Base-by-base conservation (phyloP, 2,888 invertebrate genomes). In the Drosophila mercatorum region DNA sequence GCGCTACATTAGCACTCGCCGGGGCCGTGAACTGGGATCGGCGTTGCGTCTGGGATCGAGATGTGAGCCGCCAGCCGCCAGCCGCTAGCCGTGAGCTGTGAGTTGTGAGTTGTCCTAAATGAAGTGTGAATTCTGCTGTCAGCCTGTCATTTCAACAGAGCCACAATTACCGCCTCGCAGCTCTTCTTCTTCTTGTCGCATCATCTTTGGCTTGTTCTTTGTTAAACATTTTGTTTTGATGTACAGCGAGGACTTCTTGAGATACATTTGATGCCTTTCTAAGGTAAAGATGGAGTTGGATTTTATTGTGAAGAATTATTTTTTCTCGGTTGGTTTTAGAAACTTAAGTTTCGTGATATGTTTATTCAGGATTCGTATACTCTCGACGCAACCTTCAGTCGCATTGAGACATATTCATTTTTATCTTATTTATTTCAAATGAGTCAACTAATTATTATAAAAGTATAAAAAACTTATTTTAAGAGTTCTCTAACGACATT, bases 111-210 rank as follows among this genome's bases (percentile, higher is more conserved):
- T 74, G 78, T 79, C 87, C 83, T 68, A 87, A 87, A 87, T 88
- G 87, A 87, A 88, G 86, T 87, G 86, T 87, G 87, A 87, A 88
- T 87, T 90, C 80, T 71, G 81, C 89, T 83, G 87, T 86, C 86
- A 86, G 76, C 44, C 75, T 86, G 82, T 79, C 82, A 77, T 72
- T 86, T 80, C 78, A 71, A 65, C 67, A 78, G 59, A 62, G 71
- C 11, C 63, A 26, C 38, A 70, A 68, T 66, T 71, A 78, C 87
- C 84, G 81, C 38, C 53, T 65, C 51, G 44, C 49, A 17, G 28
- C 17, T 55, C 55, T 40, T 5, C 17, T 2, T n/a, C 41, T 11
- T 5, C 17, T 17, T 17, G 17, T 17, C 28, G 5, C 10, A 2
- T 55, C 26, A 28, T 55, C 40, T 26, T 4, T 5, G 26, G 28